Percentiles rank a stretch among this genome's conserved stretches.
Evolutionary conservation across 2,888 invertebrate species (phyloP).

Genomic region (Emmelina monodactyla): DNA sequence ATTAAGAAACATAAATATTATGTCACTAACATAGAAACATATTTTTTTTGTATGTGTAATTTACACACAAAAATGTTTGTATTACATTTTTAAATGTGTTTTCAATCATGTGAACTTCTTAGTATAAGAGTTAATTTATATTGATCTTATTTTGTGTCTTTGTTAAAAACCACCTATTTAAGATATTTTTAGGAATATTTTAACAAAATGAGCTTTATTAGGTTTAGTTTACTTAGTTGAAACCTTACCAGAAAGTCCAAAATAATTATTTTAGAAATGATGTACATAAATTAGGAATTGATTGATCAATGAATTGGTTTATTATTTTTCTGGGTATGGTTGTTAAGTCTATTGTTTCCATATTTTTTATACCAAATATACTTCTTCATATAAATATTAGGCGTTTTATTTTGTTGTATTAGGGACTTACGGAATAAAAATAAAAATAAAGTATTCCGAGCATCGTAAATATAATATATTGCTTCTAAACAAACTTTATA

Average conservation of each 20-base stretch:
- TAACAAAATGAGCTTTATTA: conserved; percentile 54
- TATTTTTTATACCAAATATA: conserved; percentile 62
- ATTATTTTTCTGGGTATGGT: not conserved
- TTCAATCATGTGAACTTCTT: too few relatives aligned
- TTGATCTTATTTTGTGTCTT: too few relatives aligned
- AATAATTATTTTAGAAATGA: too few relatives aligned
- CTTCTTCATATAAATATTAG: conserved; percentile 22
- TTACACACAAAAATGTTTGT: too few relatives aligned
- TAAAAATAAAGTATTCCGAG: conserved; percentile 25
- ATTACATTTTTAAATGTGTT: too few relatives aligned
- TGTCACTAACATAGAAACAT: too few relatives aligned
- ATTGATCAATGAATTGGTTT: conserved; percentile 4
- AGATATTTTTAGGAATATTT: too few relatives aligned
- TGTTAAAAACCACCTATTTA: too few relatives aligned
- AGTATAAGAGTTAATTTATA: too few relatives aligned
- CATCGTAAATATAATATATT: conserved; percentile 39
- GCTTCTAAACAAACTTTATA: conserved; percentile 13
- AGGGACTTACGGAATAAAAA: too few relatives aligned
- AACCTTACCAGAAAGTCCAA: not conserved
- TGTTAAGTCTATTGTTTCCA: conserved; percentile 8
- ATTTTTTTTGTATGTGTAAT: too few relatives aligned
- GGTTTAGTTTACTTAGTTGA: conserved; percentile 13
- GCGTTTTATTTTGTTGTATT: conserved; percentile 17
- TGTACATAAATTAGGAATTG: not conserved
- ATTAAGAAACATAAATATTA: too few relatives aligned